Evolutionary conservation across 2,797 vertebrate genomes (phyloP).

Genomic region (Podarcis siculus): DNA sequence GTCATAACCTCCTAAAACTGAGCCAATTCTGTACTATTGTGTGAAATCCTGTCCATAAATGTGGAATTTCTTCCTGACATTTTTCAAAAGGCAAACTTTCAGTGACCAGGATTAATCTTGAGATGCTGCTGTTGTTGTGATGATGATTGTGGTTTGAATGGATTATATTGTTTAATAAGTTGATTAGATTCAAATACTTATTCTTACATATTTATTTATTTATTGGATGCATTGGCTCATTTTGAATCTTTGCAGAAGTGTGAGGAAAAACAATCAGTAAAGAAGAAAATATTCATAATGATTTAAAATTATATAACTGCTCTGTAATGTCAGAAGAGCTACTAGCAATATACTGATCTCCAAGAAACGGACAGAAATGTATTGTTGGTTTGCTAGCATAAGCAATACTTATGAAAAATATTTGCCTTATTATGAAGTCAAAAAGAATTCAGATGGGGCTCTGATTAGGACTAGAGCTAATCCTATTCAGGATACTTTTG

Average conservation of each 20-base stretch:
- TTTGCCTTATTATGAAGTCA: background rate
- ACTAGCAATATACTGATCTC: background rate
- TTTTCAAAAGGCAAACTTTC: background rate
- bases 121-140: background rate
- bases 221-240: background rate
- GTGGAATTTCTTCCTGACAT: background rate
- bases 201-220: background rate
- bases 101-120: background rate
- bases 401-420: background rate
- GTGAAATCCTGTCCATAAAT: background rate
- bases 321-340: background rate
- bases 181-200: background rate
- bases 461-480: background rate
- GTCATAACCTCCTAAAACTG: background rate
- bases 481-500: background rate
- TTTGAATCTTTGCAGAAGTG: background rate
- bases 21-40: background rate
- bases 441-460: background rate
- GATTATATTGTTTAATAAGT: background rate
- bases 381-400: background rate
- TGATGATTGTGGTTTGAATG: background rate
- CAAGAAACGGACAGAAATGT: background rate
- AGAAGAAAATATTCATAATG: background rate
- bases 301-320: background rate
- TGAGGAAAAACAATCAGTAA: background rate